Evolutionary conservation across 2,113 vertebrate genomes (phyloP).

Genomic region (Solea senegalensis): DNA sequence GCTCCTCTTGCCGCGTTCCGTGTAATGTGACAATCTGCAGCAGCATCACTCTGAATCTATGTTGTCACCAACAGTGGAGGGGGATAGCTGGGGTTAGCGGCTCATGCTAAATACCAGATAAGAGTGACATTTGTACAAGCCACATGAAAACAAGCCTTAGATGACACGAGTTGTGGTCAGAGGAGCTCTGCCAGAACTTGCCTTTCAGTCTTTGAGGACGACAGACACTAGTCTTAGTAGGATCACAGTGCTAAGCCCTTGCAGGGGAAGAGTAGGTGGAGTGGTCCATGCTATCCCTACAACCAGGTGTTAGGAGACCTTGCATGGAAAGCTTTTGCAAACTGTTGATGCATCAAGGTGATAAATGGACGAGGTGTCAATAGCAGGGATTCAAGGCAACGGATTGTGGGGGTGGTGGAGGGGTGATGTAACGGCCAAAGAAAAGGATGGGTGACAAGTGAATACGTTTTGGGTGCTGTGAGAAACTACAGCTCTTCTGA

Average conservation of each 20-base stretch:
- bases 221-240: conserved; percentile 61
- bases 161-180: conserved; percentile 47
- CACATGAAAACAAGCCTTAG: conserved; percentile 51
- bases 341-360: conserved; percentile 66
- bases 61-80: conserved; percentile 67
- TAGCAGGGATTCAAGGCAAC: conserved; percentile 49
- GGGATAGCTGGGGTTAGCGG: conserved; percentile 51
- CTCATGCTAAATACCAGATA: conserved; percentile 60
- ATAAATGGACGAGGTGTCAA: conserved; percentile 65
- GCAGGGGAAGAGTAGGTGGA: conserved; percentile 63
- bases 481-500: conserved; percentile 30
- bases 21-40: conserved; percentile 70
- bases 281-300: conserved; percentile 41
- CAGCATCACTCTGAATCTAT: conserved; percentile 57
- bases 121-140: conserved; percentile 59
- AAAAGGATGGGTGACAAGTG: conserved; percentile 57
- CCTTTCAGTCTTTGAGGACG: conserved; percentile 62
- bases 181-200: conserved; percentile 36
- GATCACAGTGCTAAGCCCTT: conserved; percentile 56
- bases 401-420: conserved; percentile 27
- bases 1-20: conserved; percentile 25
- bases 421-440: conserved; percentile 57
- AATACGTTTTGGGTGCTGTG: conserved; percentile 30
- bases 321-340: conserved; percentile 72
- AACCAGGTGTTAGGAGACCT: conserved; percentile 70